Base-by-base conservation (phyloP, 2,888 invertebrate species). In the Flexamia atlantica region DNA sequence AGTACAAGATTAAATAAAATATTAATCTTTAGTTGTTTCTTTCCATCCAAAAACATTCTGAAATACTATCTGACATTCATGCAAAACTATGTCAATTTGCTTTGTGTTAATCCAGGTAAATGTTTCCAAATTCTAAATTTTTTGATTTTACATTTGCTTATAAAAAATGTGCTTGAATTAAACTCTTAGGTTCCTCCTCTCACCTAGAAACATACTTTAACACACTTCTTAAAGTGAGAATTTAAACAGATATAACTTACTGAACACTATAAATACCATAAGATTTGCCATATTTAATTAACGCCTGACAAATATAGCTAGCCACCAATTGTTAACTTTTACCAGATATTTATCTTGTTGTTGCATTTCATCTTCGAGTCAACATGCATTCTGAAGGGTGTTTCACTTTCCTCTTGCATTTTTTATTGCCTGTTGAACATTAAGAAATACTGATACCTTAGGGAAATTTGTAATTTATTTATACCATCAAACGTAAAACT, bases 311-410 rank as follows among this genome's bases (percentile, higher is more conserved):
- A 76, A 72, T 72, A 20, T 79, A 79, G 30, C 23, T 57, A 79
- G 79, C 79, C 79, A 79, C 57, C 32, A 79, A 57, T 57, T 79
- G 79, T 79, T 79, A 79, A 79, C 79, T 79, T 79, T 79, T 79
- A 79, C 30, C 79, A 79, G 79, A 79, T 79, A 79, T 79, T 79
- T 79, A 79, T 79, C 53, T 79, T 57, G 79, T 79, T 79, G 79
- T 79, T 79, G 79, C 79, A 79, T 53, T 79, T 79, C 79, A 79
- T 79, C 79, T 79, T 79, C 79, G 57, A 32, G 64, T 64, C 25
- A 64, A 50, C 79, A 57, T 57, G 28, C 42, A 76, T 28, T 76
- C 17, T 40, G 46, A 42, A 12, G 76, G 50, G 76, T 76, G 76
- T 50, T 76, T 76, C 76, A 76, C 76, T 76, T 76, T 76, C 53